Conservation (phyloP, 1,140 invertebrate species). For the Philopotamus ludificatus region DNA sequence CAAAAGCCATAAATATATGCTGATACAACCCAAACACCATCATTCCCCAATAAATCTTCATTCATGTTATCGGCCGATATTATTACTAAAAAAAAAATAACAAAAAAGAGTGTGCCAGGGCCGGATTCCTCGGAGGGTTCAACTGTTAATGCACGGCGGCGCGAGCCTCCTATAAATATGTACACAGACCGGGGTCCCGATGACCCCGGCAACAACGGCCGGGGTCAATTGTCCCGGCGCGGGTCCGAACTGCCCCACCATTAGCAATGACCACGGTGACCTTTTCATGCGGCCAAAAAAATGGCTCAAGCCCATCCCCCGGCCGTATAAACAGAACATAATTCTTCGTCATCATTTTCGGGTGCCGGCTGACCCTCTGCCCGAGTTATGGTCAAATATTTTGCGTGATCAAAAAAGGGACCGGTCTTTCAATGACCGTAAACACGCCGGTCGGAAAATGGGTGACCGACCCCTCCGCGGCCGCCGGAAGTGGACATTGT, state of each 20-base stretch:
- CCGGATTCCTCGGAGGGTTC: not conserved
- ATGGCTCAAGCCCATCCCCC: conserved; percentile 23
- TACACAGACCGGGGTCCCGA: not conserved
- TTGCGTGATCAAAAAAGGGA: not conserved
- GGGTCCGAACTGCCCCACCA: conserved; percentile 16
- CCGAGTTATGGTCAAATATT: conserved; percentile 41
- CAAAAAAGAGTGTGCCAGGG: not conserved
- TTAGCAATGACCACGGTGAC: conserved; percentile 34
- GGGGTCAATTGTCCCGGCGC: conserved; percentile 36
- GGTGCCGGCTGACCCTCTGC: conserved; percentile 18
- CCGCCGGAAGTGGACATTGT: not conserved
- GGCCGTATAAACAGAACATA: conserved; percentile 40
- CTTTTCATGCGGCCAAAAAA: conserved; percentile 21
- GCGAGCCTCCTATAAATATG: not conserved
- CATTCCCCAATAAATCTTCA: not conserved
- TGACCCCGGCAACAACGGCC: conserved; percentile 9
- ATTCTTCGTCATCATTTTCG: conserved; percentile 28
- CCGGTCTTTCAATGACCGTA: not conserved
- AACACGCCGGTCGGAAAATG: not conserved
- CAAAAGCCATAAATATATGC: too few relatives aligned
- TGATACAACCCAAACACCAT: too few relatives aligned
- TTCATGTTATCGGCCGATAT: not conserved
- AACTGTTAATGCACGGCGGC: conserved; percentile 1
- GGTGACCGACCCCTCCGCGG: not conserved
- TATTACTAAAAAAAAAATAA: not conserved